Evolutionary conservation across 2,113 vertebrate genomes (phyloP).

Genomic region (Cheilinus undulatus): DNA sequence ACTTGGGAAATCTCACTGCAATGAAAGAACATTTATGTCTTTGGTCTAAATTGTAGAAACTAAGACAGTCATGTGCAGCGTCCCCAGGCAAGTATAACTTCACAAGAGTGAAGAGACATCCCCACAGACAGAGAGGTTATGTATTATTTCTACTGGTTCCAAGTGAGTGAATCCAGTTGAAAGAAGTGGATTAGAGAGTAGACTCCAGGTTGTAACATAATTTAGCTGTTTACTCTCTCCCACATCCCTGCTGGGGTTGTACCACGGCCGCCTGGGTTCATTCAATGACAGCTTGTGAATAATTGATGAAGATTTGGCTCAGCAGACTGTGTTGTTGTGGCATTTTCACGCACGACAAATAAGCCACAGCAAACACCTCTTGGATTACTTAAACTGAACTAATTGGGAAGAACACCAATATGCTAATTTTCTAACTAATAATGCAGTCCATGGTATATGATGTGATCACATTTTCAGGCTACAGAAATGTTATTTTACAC

Average conservation of each 20-base stretch:
- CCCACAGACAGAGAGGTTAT: background rate
- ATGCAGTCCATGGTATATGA: background rate
- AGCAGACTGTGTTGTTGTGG: conserved; percentile 43
- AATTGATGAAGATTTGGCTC: conserved; percentile 61
- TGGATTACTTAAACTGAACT: background rate
- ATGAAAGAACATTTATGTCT: no score
- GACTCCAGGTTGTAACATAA: conserved; percentile 21
- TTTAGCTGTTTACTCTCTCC: background rate
- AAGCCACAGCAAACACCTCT: background rate
- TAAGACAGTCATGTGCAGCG: no score
- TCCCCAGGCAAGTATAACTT: no score
- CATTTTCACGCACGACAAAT: conserved; percentile 31
- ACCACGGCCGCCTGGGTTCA: conserved; percentile 34
- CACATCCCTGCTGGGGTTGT: conserved; percentile 35
- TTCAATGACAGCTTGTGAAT: conserved; percentile 64
- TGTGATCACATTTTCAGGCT: background rate
- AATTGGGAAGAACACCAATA: background rate
- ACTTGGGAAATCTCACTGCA: no score
- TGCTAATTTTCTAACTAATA: background rate
- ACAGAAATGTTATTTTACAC: background rate
- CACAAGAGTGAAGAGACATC: background rate
- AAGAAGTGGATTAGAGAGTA: conserved; percentile 15
- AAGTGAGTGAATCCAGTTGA: conserved; percentile 40
- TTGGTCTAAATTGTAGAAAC: no score
- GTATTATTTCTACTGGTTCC: conserved; percentile 15